Percentiles rank a stretch among this genome's conserved stretches.
Evolutionary conservation across 2,797 vertebrate genomes (phyloP).

Genomic region (Chelonia mydas): DNA sequence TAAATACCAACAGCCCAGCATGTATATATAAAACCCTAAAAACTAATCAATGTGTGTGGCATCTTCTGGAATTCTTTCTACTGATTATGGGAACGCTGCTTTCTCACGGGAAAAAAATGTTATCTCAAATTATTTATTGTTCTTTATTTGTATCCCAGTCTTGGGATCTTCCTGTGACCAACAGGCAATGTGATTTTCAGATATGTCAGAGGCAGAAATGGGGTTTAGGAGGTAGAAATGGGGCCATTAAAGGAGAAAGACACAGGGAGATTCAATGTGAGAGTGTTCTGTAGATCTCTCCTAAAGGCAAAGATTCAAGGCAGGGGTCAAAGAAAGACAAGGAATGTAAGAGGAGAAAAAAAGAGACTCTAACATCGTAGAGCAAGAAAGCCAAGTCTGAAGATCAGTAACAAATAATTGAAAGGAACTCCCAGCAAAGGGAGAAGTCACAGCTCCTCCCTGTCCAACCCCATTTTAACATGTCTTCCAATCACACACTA

Average conservation of each 20-base stretch:
- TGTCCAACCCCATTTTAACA: background rate
- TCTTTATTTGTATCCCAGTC: background rate
- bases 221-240: background rate
- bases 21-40: background rate
- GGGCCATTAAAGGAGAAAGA: background rate
- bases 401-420: background rate
- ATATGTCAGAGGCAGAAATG: background rate
- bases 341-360: fast-evolving
- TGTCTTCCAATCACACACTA: background rate
- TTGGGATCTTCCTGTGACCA: background rate
- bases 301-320: background rate
- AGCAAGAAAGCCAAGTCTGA: fast-evolving
- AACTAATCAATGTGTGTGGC: background rate
- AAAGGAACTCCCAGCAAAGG: background rate
- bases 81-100: background rate
- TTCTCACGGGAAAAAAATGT: background rate
- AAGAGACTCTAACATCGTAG: background rate
- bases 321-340: background rate
- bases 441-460: background rate
- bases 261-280: background rate
- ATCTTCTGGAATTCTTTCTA: background rate
- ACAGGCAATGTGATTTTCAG: background rate
- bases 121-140: background rate
- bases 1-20: background rate
- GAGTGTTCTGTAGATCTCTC: background rate